Percentiles rank a stretch among this genome's conserved stretches.
These are phyloP conservation scores for Loxodonta africana DNA, from an alignment of 2,113 vertebrate genomes.

Conservation along the genomic window DNA sequence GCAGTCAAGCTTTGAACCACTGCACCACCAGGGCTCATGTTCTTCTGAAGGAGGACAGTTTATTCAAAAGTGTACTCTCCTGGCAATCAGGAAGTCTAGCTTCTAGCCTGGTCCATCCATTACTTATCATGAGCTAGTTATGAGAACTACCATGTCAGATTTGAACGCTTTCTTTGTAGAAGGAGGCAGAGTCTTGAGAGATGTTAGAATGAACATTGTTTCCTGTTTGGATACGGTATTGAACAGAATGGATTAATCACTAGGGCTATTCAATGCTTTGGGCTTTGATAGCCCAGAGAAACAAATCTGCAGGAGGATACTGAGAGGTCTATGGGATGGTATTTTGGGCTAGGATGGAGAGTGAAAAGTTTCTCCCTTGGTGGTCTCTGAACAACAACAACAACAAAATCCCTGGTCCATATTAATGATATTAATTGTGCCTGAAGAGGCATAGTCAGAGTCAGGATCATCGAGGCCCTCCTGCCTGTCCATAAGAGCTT, in stretches of 20 bases:
- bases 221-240: neutral
- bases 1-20: too few species aligned
- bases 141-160: neutral
- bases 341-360: neutral
- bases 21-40: too few species aligned
- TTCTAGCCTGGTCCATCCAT: neutral
- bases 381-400: neutral
- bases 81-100: neutral
- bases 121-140: neutral
- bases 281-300: neutral
- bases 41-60: neutral
- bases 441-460: conserved; percentile 75
- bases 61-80: neutral
- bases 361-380: neutral
- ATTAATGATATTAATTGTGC: conserved; percentile 80
- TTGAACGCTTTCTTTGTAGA: neutral
- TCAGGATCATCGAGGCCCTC: conserved; percentile 73
- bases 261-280: neutral
- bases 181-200: neutral
- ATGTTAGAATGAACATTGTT: neutral
- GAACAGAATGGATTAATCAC: neutral
- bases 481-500: conserved; percentile 69
- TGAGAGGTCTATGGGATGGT: neutral
- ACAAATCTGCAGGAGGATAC: neutral
- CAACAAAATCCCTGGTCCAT: conserved; percentile 1